phyloP scores from a whole-genome alignment of 2,888 invertebrate species.

The Agrochola macilenta region DNA sequence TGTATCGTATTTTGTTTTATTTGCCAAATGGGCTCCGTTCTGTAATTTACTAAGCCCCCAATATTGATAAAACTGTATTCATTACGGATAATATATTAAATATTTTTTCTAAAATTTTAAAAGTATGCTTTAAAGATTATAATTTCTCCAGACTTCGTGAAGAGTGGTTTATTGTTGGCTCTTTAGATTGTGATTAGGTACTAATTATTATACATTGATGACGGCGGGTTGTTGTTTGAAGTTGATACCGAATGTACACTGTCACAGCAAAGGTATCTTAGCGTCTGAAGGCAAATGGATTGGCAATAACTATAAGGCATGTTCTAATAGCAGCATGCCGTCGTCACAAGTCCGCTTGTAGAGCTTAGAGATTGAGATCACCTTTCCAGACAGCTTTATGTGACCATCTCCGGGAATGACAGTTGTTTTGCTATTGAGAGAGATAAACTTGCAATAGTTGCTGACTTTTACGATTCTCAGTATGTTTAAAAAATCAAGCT shows the following conservation, averaged over 20 bases:
- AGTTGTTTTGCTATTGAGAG: slow-evolving; percentile 11
- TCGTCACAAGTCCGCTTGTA: slow-evolving; percentile 11
- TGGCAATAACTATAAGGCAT: slow-evolving; percentile 44
- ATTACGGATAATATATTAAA: slow-evolving; percentile 20
- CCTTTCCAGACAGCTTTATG: slow-evolving; percentile 16
- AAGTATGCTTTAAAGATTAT: slow-evolving; percentile 42
- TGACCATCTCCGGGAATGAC: background rate
- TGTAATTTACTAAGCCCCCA: slow-evolving; percentile 34
- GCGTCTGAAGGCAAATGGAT: slow-evolving; percentile 24
- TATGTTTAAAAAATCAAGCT: background rate
- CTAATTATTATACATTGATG: slow-evolving; percentile 9
- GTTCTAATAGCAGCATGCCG: slow-evolving; percentile 14
- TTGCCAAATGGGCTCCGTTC: slow-evolving; percentile 14
- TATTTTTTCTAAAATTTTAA: slow-evolving; percentile 36
- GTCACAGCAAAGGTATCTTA: background rate
- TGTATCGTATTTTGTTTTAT: slow-evolving; percentile 59
- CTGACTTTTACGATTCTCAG: background rate
- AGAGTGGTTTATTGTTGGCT: slow-evolving; percentile 15
- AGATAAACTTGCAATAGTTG: background rate
- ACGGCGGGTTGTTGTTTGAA: background rate
- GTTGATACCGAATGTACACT: background rate
- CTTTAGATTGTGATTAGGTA: slow-evolving; percentile 7
- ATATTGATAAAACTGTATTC: slow-evolving; percentile 35
- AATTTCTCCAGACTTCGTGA: slow-evolving; percentile 6
- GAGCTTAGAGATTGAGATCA: slow-evolving; percentile 15